Conservation (phyloP, 2,888 invertebrate genomes). For the Synergus itoensis region DNA sequence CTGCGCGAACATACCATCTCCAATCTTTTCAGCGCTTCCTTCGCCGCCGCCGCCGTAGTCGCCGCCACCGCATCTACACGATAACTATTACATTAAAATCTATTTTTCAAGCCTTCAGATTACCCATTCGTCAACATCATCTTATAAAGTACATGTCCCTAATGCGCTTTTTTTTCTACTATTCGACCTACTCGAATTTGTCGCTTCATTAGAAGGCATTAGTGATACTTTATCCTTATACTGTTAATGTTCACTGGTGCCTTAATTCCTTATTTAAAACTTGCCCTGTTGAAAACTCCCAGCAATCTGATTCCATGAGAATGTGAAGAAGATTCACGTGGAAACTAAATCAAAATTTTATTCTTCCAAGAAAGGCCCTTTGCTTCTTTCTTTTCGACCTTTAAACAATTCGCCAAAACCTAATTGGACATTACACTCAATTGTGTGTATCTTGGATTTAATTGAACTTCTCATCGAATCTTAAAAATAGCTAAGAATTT, state of each 20-base stretch:
- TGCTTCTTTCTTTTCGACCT: neutral
- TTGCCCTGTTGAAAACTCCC: neutral
- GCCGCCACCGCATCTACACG: slow-evolving; percentile 16
- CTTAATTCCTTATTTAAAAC: neutral
- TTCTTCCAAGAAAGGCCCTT: neutral
- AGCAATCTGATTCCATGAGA: neutral
- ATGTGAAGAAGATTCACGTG: neutral
- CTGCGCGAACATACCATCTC: slow-evolving; percentile 34
- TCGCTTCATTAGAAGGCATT: neutral
- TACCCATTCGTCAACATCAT: slow-evolving; percentile 26
- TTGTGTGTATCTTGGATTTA: too few species aligned
- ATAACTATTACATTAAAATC: neutral
- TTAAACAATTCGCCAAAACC: neutral
- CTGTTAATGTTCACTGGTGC: neutral
- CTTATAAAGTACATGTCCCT: slow-evolving; percentile 6
- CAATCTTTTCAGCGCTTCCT: slow-evolving; percentile 38
- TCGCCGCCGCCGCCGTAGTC: slow-evolving; percentile 31
- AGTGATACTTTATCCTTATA: neutral
- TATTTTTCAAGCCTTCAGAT: slow-evolving; percentile 22
- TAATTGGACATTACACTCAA: too few species aligned
- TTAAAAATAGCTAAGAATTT: slow-evolving; percentile 3
- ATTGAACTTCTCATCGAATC: neutral
- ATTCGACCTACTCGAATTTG: neutral
- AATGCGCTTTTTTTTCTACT: slow-evolving; percentile 7
- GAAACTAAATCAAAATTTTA: neutral